Conservation (phyloP, 2,113 vertebrate species). For the Grantiella picta region DNA sequence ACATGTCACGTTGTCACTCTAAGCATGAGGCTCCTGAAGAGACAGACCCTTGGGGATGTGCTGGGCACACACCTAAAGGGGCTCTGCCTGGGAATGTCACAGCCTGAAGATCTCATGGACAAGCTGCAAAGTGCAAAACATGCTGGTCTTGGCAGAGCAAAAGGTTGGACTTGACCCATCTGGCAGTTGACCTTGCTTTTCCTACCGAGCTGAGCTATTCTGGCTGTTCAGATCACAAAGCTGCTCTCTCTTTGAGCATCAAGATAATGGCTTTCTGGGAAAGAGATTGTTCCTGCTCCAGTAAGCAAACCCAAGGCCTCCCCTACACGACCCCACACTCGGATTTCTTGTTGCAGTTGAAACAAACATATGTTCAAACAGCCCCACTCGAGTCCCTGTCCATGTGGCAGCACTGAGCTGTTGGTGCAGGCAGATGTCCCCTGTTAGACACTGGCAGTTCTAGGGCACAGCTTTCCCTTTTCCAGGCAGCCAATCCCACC, state of each 20-base stretch:
- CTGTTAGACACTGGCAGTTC: background rate
- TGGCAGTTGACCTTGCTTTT: background rate
- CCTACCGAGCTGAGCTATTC: background rate
- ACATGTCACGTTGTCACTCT: background rate
- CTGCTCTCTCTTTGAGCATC: background rate
- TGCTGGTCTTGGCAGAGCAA: background rate
- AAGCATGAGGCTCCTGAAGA: background rate
- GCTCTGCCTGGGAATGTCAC: background rate
- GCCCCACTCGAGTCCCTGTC: background rate
- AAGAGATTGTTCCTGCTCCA: constrained; percentile 1
- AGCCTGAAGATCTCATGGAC: background rate
- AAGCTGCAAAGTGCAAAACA: background rate
- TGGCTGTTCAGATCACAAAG: background rate
- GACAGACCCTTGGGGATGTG: background rate
- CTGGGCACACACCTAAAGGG: background rate
- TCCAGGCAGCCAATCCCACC: background rate
- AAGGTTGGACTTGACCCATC: background rate
- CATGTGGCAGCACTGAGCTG: background rate
- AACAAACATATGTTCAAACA: background rate
- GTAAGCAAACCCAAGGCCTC: background rate
- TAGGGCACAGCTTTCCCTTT: background rate
- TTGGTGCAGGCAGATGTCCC: background rate
- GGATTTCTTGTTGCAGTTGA: background rate
- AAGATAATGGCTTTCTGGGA: background rate
- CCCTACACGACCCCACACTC: background rate